phyloP scores from a whole-genome alignment of 2,888 invertebrate species.

The Pandemis cinnamomeana region DNA sequence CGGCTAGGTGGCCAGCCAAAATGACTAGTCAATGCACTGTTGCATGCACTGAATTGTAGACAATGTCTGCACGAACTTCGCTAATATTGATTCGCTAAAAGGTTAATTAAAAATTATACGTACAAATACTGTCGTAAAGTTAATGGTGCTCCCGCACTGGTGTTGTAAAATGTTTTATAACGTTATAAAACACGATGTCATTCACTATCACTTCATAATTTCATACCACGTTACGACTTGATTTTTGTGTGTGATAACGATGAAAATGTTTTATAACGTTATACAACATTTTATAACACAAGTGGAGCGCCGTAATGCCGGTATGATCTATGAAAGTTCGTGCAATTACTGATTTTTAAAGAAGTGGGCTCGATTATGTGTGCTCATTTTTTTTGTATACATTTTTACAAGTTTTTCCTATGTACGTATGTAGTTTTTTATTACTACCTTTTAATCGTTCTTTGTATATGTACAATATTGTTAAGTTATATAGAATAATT shows the following conservation, averaged over 20 bases:
- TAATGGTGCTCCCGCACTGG: no score
- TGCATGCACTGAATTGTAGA: slow-evolving; percentile 2
- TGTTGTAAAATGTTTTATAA: no score
- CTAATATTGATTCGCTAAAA: background rate
- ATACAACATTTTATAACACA: no score
- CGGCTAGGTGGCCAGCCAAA: slow-evolving; percentile 19
- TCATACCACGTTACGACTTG: no score
- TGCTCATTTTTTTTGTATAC: background rate
- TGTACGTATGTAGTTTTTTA: background rate
- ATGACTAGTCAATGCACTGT: slow-evolving; percentile 25
- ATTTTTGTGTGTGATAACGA: no score
- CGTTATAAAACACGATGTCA: no score
- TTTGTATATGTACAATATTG: background rate
- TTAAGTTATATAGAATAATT: slow-evolving; percentile 7
- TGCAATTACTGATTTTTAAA: background rate
- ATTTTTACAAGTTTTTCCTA: background rate
- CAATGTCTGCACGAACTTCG: background rate
- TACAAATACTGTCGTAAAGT: no score
- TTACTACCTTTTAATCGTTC: background rate
- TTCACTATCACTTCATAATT: no score
- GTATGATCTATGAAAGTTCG: background rate
- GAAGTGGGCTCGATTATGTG: background rate
- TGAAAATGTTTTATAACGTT: no score
- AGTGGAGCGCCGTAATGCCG: no score
- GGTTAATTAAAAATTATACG: no score